phyloP scores from a whole-genome alignment of 2,113 vertebrate genomes.

The Zonotrichia leucophrys region DNA sequence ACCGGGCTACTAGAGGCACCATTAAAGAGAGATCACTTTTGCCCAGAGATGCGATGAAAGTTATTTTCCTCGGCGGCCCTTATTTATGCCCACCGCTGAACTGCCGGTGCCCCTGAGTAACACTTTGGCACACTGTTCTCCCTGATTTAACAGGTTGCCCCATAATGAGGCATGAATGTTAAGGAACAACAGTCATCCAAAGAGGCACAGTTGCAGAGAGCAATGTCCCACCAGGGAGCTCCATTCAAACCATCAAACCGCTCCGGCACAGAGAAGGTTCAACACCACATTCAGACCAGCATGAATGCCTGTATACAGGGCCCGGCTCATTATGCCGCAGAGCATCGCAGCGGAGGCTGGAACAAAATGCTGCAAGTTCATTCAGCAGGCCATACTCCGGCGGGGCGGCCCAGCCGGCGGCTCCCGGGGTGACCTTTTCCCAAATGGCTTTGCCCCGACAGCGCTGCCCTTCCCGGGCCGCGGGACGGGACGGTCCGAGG shows the following conservation, averaged over 20 bases:
- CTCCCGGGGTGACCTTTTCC: neutral
- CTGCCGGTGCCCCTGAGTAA: constrained; percentile 73
- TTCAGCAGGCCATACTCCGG: constrained; percentile 27
- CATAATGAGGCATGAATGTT: constrained; percentile 85
- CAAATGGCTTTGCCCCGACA: neutral
- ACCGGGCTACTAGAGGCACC: constrained; percentile 75
- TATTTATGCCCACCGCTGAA: constrained; percentile 68
- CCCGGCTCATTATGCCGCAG: constrained; percentile 66
- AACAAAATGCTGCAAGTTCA: constrained; percentile 54
- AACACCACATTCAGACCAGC: constrained; percentile 81
- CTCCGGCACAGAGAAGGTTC: constrained; percentile 84
- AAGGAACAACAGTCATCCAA: constrained; percentile 82
- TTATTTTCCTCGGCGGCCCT: constrained; percentile 59
- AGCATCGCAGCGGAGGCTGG: constrained; percentile 22
- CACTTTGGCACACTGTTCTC: constrained; percentile 74
- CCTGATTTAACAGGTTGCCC: constrained; percentile 88
- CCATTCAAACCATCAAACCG: constrained; percentile 79
- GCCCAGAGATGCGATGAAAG: constrained; percentile 64
- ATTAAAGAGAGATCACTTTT: constrained; percentile 77
- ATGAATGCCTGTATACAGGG: constrained; percentile 79
- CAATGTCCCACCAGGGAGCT: constrained; percentile 84
- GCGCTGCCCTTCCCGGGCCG: neutral
- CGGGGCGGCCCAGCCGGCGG: constrained; percentile 6
- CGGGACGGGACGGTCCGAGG: neutral
- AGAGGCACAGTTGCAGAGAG: constrained; percentile 78